Base-by-base conservation (phyloP, 1,140 invertebrate genomes). In the Paralvinella palmiformis region DNA sequence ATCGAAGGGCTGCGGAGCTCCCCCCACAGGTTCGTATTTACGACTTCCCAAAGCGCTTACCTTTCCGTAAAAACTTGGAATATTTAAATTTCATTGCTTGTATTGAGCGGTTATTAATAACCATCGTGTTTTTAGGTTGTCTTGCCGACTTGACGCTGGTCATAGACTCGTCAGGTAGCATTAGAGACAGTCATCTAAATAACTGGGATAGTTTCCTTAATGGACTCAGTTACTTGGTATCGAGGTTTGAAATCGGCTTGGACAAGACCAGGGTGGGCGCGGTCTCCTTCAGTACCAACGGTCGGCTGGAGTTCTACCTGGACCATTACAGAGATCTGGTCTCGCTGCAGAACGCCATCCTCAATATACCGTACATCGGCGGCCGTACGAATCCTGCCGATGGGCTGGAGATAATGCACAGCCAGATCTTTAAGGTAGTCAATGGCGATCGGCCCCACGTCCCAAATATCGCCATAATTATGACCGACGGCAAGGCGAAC, bases 401-500 rank as follows among this genome's bases (percentile, higher is more conserved):
- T 20, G 60, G 44, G 6, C 24, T 62, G 17, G 22, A 31, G n/a
- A 62, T 33, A 22, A 62, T 62, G 60, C 22, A 22, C 24, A n/a
- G 24, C n/a, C 15, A 6, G 29, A n/a, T 29, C 20, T 62, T 62
- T 37, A 53, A 5, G 1, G 3, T n/a, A n/a, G 17, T 60, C 37
- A 27, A 58, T 27, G 77, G 77, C 17, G 72, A 72, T 20, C 61
- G 70, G 5, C 32, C 58, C 20, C 57, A 57, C n/a, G 65, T 66
- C 1, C 57, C 59, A n/a, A 68, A 65, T 41, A 37, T 72, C 22
- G 67, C 62, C 27, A 52, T 73, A 13, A 58, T 73, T 2, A 64
- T 73, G 22, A 73, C 72, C 0, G 72, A 73, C 33, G 72, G 72
- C 5, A n/a, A 33, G 32, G 71, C 72, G 5, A 64, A 63, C 7